Evolutionary conservation across 64 coral and sea anemone species (phyloP).

Genomic region (Astreopora myriophthalma): DNA sequence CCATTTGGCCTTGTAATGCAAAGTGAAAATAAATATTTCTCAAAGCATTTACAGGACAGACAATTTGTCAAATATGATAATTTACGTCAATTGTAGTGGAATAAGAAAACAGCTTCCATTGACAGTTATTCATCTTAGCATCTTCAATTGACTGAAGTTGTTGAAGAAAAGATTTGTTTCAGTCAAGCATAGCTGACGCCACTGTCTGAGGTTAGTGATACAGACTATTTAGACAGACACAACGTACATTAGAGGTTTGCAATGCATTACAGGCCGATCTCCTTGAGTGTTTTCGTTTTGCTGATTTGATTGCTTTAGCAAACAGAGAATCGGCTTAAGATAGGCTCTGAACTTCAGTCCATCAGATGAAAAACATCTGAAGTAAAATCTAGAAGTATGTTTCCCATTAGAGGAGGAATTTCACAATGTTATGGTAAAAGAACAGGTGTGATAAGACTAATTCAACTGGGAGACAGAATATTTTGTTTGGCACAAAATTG

Average conservation of each 20-base stretch:
- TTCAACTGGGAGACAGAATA: not conserved
- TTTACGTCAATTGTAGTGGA: conserved; percentile 16
- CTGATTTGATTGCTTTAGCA: conserved; percentile 34
- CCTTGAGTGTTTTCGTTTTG: conserved; percentile 13
- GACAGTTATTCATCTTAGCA: conserved; percentile 14
- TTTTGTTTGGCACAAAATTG: not conserved
- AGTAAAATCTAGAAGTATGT: conserved; percentile 69
- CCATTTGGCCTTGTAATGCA: conserved; percentile 15
- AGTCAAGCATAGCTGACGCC: conserved; percentile 23
- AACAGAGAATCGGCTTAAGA: conserved; percentile 45
- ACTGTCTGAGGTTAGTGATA: no score
- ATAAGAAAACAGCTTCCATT: conserved; percentile 38
- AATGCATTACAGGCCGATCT: no score
- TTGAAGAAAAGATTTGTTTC: not conserved
- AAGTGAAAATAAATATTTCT: not conserved
- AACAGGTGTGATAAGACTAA: conserved; percentile 13
- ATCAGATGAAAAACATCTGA: conserved; percentile 56
- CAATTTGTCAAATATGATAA: not conserved
- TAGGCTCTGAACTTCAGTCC: conserved; percentile 60
- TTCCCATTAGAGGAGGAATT: conserved; percentile 59
- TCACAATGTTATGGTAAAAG: conserved; percentile 48
- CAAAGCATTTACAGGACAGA: conserved; percentile 29
- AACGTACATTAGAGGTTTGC: no score
- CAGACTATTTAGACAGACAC: no score
- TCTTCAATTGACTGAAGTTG: not conserved